Evolutionary conservation across 2,888 invertebrate genomes (phyloP), one percentile per base, ranked within the genome.

Genomic region (Teinopalpus imperialis): DNA sequence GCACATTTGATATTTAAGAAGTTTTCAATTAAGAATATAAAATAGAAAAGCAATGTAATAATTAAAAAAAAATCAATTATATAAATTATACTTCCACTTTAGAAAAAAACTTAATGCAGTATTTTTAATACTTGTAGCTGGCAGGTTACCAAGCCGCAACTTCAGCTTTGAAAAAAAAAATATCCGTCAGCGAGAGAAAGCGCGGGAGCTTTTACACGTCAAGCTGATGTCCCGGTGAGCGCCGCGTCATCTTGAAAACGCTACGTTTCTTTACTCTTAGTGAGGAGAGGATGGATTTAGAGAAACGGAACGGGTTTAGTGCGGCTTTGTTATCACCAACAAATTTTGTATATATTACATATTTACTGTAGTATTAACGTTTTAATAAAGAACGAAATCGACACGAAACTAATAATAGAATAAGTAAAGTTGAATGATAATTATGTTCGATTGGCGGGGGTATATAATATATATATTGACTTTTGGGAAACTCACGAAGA

Each of bases 201-300:
- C 39, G 45, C 45, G 46, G 40, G 46, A 46, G 40, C 46, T 40
- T 27, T 34, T 26, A 30, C 40, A 40, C 21, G 46, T 46, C 46
- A 46, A 46, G 35, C 46, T 40, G 46, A 35, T 29, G 34, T 40
- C 9, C 18, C 39, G 32, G 44, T 27, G 37, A 44, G 37, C 44
- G 34, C 6, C 34, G 23, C 31, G 44, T 45, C 39, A 40, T 46
- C 46, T 46, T 40, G 40, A 40, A 18, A 29, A 40, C 16, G 29
- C 29, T 27, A 39, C 40, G 40, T 46, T 40, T 46, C 34, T 45
- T 40, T 40, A 35, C 29, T 24, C 13, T 40, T 26, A 29, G 26
- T 13, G 9, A 20, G 39, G n/a, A 30, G 43, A 5, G 26, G 34
- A 35, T 37, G 34, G 40, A 41, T 46, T 40, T 41, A 45, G 14